Conservation (phyloP, 2,797 vertebrate species). For the Neosalanx taihuensis region DNA sequence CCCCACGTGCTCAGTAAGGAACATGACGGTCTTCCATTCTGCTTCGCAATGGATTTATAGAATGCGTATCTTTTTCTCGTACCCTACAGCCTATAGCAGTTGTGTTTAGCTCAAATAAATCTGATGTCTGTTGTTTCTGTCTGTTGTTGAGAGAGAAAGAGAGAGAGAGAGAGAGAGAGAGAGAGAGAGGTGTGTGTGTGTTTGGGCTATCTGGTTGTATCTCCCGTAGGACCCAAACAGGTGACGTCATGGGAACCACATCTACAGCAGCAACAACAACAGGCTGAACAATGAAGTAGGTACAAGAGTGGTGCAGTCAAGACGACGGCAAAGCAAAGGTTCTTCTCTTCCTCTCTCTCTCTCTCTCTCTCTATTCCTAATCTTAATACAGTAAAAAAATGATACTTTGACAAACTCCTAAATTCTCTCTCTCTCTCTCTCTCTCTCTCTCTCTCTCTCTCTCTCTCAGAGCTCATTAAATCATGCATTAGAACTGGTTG, state of each 20-base stretch:
- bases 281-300: conserved; percentile 47
- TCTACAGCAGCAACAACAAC: conserved; percentile 55
- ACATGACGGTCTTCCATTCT: background rate
- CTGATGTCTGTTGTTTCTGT: too few species aligned
- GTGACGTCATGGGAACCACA: conserved; percentile 62
- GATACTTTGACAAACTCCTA: too few species aligned
- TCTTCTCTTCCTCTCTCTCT: background rate
- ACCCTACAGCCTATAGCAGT: background rate
- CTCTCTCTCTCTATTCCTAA: background rate
- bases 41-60: background rate
- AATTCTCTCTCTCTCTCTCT: too few species aligned
- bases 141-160: conserved; percentile 49
- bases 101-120: background rate
- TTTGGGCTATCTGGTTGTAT: background rate
- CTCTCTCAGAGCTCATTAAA: background rate
- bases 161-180: background rate
- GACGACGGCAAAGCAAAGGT: background rate
- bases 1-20: background rate
- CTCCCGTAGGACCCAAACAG: conserved; percentile 31
- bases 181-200: background rate
- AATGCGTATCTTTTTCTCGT: background rate
- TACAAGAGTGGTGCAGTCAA: background rate
- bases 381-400: background rate
- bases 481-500: background rate
- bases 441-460: background rate